Conservation (phyloP, 2,888 invertebrate species). For the Liopterus haemorrhoidalis region DNA sequence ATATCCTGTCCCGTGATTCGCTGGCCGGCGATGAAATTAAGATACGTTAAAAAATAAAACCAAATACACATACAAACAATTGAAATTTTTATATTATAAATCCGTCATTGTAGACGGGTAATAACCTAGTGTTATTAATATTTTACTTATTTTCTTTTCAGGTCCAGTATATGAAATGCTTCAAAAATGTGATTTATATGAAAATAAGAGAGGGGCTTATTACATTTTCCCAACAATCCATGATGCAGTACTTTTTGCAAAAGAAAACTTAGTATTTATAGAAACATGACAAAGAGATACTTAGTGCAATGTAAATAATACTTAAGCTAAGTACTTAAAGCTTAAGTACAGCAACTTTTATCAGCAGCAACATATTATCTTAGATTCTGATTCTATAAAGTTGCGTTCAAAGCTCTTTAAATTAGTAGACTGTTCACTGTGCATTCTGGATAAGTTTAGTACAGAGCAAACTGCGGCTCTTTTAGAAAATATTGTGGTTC, state of each 20-base stretch:
- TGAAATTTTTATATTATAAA: background rate
- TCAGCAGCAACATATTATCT: too few relatives aligned
- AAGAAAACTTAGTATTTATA: slow-evolving; percentile 23
- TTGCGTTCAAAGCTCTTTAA: too few relatives aligned
- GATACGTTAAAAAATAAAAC: too few relatives aligned
- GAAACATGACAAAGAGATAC: background rate
- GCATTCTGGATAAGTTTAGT: too few relatives aligned
- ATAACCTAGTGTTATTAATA: background rate
- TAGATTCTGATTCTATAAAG: too few relatives aligned
- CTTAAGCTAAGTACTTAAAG: slow-evolving; percentile 4
- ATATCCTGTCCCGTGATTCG: too few relatives aligned
- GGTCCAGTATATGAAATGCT: slow-evolving; percentile 63
- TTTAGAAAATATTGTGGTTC: too few relatives aligned
- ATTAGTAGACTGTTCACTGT: too few relatives aligned
- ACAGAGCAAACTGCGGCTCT: too few relatives aligned
- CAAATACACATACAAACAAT: too few relatives aligned
- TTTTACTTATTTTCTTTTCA: slow-evolving; percentile 39
- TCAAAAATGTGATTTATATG: slow-evolving; percentile 53
- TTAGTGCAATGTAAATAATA: slow-evolving; percentile 7
- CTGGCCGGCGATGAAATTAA: too few relatives aligned
- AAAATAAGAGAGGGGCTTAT: slow-evolving; percentile 50
- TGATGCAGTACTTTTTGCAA: slow-evolving; percentile 56
- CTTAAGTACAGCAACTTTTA: background rate
- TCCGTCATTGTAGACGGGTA: too few relatives aligned
- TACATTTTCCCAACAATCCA: slow-evolving; percentile 64